Evolutionary conservation across 2,888 invertebrate genomes (phyloP).

Genomic region (Epistrophe grossulariae): DNA sequence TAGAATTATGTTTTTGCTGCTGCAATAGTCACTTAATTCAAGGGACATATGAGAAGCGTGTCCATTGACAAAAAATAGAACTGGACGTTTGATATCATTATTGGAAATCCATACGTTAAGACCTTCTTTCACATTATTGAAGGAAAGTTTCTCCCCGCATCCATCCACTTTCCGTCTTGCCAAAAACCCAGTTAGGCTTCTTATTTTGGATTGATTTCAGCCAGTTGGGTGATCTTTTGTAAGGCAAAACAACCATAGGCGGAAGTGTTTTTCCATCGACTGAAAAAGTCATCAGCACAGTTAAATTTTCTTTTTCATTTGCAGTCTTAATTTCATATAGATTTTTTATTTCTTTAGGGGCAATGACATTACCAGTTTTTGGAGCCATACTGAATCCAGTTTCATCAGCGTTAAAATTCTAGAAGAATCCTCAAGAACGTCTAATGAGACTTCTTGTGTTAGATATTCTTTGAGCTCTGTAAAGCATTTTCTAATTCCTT

Average conservation of each 20-base stretch:
- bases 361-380: too few relatives aligned
- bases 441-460: background rate
- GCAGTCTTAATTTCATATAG: too few relatives aligned
- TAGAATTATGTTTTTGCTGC: slow-evolving; percentile 8
- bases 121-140: background rate
- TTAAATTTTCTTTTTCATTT: too few relatives aligned
- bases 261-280: slow-evolving; percentile 4
- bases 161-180: too few relatives aligned
- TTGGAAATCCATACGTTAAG: slow-evolving; percentile 4
- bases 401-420: too few relatives aligned
- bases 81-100: background rate
- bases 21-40: background rate
- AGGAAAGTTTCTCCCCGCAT: slow-evolving; percentile 1
- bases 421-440: slow-evolving; percentile 8
- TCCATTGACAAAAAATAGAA: slow-evolving; percentile 11
- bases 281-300: slow-evolving; percentile 11
- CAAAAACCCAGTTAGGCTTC: slow-evolving; percentile 1
- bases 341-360: too few relatives aligned
- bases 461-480: too few relatives aligned
- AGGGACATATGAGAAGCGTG: slow-evolving; percentile 4
- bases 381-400: too few relatives aligned
- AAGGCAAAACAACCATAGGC: slow-evolving; percentile 1
- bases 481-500: slow-evolving; percentile 15
- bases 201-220: background rate
- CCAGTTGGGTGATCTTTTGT: slow-evolving; percentile 8